Conservation (phyloP, 2,113 vertebrate species). For the Enhydra lutris region DNA sequence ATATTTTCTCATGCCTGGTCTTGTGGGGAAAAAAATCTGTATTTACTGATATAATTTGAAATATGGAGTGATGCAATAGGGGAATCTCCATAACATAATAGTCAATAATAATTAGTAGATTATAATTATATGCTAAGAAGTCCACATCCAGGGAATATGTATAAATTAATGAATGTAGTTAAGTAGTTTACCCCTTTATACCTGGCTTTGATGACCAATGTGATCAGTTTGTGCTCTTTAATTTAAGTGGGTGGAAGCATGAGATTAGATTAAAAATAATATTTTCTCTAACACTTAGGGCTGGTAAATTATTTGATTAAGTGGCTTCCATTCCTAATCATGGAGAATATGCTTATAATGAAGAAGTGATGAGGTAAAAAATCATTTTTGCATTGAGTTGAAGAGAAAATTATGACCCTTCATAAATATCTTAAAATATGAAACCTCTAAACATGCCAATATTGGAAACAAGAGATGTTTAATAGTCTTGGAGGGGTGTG, state of each 20-base stretch:
- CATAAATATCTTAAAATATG: background rate
- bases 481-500: background rate
- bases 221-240: background rate
- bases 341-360: background rate
- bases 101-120: background rate
- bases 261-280: background rate
- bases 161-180: background rate
- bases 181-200: background rate
- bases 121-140: background rate
- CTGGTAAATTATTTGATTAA: background rate
- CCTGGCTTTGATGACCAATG: background rate
- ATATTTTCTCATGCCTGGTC: too few species aligned
- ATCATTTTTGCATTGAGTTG: background rate
- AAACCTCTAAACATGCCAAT: background rate
- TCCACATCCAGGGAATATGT: too few species aligned
- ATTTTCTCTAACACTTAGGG: background rate
- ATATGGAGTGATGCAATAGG: too few species aligned
- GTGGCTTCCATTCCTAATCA: background rate
- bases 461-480: background rate
- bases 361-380: background rate
- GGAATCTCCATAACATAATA: background rate
- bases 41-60: too few species aligned
- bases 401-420: background rate
- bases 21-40: too few species aligned
- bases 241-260: background rate